Conservation (phyloP, 1,140 invertebrate genomes). For the Agraylea sexmaculata region DNA sequence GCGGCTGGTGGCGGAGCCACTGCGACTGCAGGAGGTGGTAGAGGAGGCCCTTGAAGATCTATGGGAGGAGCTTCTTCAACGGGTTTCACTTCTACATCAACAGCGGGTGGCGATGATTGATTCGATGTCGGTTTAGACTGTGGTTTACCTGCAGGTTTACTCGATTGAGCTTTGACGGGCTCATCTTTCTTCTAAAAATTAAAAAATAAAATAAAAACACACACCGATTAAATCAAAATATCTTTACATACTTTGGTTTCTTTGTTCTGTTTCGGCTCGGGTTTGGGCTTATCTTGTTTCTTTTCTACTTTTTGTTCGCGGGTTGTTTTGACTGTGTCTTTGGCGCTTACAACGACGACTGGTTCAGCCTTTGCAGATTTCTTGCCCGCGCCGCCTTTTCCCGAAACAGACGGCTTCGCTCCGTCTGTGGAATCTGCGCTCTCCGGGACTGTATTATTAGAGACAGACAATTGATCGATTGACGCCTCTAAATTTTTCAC, state of each 20-base stretch:
- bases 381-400: neutral
- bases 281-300: neutral
- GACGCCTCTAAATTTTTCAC: neutral
- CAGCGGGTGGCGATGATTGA: too few species aligned
- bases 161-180: too few species aligned
- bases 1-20: too few species aligned
- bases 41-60: too few species aligned
- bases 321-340: constrained; percentile 1
- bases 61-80: too few species aligned
- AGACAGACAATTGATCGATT: constrained; percentile 2
- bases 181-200: too few species aligned
- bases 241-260: neutral
- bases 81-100: too few species aligned
- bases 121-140: too few species aligned
- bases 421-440: neutral
- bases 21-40: too few species aligned
- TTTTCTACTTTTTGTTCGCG: constrained; percentile 1
- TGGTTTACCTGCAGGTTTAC: too few species aligned
- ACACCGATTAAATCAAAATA: too few species aligned
- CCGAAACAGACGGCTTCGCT: neutral
- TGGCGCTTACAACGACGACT: constrained; percentile 2
- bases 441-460: neutral
- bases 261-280: neutral
- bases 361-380: constrained; percentile 1
- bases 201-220: too few species aligned